Base-by-base conservation (phyloP, 2,797 vertebrate genomes). In the Ibycter americanus region DNA sequence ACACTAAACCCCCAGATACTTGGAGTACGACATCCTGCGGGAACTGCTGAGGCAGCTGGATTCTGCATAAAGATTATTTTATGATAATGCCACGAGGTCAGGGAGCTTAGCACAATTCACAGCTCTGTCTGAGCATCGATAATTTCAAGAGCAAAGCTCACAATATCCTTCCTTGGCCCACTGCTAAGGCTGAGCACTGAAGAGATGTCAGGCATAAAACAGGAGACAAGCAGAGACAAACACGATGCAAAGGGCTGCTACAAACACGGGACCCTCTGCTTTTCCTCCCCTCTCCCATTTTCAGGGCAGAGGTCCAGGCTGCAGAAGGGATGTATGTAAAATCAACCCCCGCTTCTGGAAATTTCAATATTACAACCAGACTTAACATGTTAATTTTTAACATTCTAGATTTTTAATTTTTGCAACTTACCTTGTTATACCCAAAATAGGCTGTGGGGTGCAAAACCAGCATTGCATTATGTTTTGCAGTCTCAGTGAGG, bases 101-200 rank as follows among this genome's bases (percentile, higher is more conserved):
- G 70, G 71, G 67, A 72, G 81, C 74, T 58, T 26, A 76, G 62
- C 74, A 5, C 19, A 11, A 15, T 22, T 17, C 70, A 52, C 62
- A 47, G 70, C 70, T 79, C 93, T 76, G 80, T 6, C 68, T 25
- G 87, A 52, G 81, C 15, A 0, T 84, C 85, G 89, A 79, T 92
- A 82, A 89, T n/a, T 71, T 66, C 62, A 4, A 66, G 20, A 79
- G 77, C 66, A 78, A 16, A 68, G 58, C 65, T 78, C 68, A 27
- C 68, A 4, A 3, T 34, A 26, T 20, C 80, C 36, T 46, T 9
- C 0, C 32, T 2, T 1, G 6, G 38, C 59, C 59, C 1, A 0
- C 56, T 25, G 34, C 0, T 3, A 61, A 31, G 4, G 9, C 54
- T 16, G 31, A 46, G 78, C 42, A 2, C 34, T 3, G 22, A 9